Evolutionary conservation across 2,797 vertebrate species (phyloP).

Genomic region (Sebastes ruberrimus): DNA sequence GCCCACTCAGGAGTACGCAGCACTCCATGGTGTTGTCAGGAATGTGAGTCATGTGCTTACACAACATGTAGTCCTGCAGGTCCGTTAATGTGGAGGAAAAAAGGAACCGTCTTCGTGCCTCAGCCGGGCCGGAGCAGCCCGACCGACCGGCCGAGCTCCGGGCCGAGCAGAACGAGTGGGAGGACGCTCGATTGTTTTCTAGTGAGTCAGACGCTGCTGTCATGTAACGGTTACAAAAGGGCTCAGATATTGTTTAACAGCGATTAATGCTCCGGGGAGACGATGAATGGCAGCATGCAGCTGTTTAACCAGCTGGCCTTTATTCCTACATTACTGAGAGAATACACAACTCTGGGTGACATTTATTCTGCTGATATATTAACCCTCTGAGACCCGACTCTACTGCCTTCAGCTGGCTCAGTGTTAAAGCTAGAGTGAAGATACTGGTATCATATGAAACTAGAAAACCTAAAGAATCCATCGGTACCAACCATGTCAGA

Average conservation of each 20-base stretch:
- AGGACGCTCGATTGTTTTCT: background rate
- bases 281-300: background rate
- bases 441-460: no score
- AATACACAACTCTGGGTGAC: background rate
- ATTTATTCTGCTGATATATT: no score
- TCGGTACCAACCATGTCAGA: no score
- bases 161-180: background rate
- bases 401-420: no score
- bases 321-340: background rate
- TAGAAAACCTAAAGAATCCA: no score
- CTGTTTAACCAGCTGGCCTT: background rate
- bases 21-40: background rate
- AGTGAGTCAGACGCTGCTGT: background rate
- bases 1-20: background rate
- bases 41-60: background rate
- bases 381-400: no score
- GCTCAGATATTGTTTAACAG: background rate
- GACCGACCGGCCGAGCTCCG: background rate
- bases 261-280: background rate
- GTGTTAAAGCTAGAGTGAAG: no score
- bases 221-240: background rate
- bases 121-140: background rate
- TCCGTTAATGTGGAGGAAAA: background rate
- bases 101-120: background rate
- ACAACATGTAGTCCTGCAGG: background rate